Conservation (phyloP, 2,797 vertebrate genomes). For the Petrocephalus sullivani region DNA sequence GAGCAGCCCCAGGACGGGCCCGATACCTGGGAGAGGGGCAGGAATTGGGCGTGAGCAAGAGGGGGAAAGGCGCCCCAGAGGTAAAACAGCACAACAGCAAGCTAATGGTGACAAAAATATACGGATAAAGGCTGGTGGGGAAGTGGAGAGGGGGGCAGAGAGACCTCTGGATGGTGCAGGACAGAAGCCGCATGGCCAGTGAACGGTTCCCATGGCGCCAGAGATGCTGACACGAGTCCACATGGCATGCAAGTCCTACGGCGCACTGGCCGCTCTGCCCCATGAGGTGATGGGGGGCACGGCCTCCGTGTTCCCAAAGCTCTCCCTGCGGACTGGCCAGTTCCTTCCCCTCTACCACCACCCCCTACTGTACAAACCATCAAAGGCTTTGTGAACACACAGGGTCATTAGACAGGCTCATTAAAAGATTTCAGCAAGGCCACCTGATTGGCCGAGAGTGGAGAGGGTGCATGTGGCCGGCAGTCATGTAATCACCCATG, state of each 20-base stretch:
- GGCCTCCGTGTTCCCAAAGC: too few relatives aligned
- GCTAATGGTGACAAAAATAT: background rate
- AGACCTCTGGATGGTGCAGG: background rate
- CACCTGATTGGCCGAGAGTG: background rate
- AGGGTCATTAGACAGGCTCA: background rate
- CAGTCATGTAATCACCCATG: background rate
- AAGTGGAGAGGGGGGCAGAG: background rate
- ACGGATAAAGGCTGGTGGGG: background rate
- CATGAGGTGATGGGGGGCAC: too few relatives aligned
- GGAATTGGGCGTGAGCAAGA: background rate
- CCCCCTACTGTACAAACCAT: too few relatives aligned
- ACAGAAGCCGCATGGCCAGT: background rate
- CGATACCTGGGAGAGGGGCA: slow-evolving; percentile 55
- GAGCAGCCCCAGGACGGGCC: slow-evolving; percentile 68
- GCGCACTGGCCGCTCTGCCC: too few relatives aligned
- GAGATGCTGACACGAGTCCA: background rate
- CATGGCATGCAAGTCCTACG: background rate
- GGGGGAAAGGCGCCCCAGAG: background rate
- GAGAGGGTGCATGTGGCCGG: background rate
- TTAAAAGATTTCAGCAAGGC: background rate
- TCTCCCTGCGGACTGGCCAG: too few relatives aligned
- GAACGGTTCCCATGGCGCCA: background rate
- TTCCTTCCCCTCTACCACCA: too few relatives aligned
- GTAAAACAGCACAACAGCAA: background rate
- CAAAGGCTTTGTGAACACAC: background rate